Evolutionary conservation across 2,113 vertebrate genomes (phyloP), one percentile per base, ranked within the genome.

Genomic region (Tyto alba): DNA sequence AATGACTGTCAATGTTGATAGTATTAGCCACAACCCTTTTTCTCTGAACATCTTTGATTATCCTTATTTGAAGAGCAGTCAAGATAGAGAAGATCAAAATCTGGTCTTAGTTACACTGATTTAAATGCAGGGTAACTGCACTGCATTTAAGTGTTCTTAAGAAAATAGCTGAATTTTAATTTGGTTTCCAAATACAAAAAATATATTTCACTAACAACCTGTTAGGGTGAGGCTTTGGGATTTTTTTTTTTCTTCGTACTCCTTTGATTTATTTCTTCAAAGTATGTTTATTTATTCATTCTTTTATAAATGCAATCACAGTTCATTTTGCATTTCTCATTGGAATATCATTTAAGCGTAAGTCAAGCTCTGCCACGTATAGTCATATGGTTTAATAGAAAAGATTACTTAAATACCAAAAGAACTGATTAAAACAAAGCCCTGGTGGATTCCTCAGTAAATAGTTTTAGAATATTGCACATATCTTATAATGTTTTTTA

Each of bases 261-360:
- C 22, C 32, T 93, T 95, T 92, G 64, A 91, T 68, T 89, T 3
- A 66, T 68, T 75, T 76, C 66, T 75, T 91, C 38, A 87, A 89
- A 78, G 52, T 53, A 38, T 56, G 38, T 68, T 89, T 92, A 82
- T 95, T 93, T 92, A 92, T 92, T 22, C 34, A 72, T 79, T 89
- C 40, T 85, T 95, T 85, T 78, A 79, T 68, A 91, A 92, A 68
- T 29, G 34, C 36, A 95, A 84, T 89, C 76, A 87, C 56, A 75
- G 21, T 13, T 93, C 27, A 82, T 87, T 95, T 79, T 93, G 20
- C 79, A 88, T 92, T 96, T 95, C 86, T 90, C 76, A 27, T 64
- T 92, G 83, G 79, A 48, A 87, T 96, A 81, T 56, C 18, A 75
- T 78, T 93, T 88, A 92, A 92, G 73, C 56, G 30, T 60, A 90